Evolutionary conservation across 2,797 vertebrate species (phyloP).

Genomic region (Psittacula derbiana): DNA sequence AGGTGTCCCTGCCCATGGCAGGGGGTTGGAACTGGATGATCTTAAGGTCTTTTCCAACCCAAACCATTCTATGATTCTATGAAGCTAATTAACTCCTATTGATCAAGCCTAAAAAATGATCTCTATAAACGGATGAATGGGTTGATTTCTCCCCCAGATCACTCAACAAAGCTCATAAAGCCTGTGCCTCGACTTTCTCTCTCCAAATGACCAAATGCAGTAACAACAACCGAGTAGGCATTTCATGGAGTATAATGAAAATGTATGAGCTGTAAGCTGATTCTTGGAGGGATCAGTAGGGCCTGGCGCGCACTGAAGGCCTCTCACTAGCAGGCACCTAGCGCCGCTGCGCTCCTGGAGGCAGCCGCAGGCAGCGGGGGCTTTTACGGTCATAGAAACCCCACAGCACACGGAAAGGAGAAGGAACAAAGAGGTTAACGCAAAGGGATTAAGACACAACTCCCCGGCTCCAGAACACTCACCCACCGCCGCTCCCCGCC

Average conservation of each 20-base stretch:
- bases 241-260: no score
- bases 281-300: no score
- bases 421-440: rapidly evolving
- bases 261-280: background rate
- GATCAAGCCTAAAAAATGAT: background rate
- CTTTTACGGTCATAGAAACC: rapidly evolving
- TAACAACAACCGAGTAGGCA: no score
- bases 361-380: rapidly evolving
- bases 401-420: rapidly evolving
- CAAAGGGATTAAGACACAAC: no score
- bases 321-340: no score
- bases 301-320: background rate
- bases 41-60: background rate
- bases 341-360: background rate
- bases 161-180: background rate
- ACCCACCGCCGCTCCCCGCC: rapidly evolving
- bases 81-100: background rate
- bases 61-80: background rate
- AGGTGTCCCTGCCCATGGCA: background rate
- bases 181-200: no score
- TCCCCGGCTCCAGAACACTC: rapidly evolving
- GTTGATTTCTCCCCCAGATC: background rate
- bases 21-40: background rate
- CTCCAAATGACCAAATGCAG: no score
- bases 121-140: no score